A percentile compares a stretch with the other conserved stretches of the same genome.
Conservation (phyloP, 2,113 vertebrate genomes). For the Muntiacus reevesi region DNA sequence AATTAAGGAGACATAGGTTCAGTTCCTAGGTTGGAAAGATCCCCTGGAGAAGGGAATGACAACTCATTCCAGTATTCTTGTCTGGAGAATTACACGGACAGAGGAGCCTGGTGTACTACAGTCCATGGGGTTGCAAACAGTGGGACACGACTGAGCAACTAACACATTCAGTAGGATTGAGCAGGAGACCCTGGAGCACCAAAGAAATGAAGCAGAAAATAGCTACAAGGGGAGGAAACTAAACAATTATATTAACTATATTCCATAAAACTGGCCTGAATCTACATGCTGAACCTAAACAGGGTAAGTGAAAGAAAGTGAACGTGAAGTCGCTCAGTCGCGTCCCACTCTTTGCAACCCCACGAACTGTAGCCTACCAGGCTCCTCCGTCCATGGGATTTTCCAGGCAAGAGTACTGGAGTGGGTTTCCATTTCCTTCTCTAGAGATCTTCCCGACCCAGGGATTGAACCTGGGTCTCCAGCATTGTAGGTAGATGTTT, state of each 20-base stretch:
- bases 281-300: neutral
- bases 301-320: neutral
- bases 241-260: neutral
- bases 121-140: neutral
- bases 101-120: neutral
- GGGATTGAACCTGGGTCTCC: neutral
- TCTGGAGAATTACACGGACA: neutral
- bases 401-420: neutral
- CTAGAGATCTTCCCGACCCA: neutral
- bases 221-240: neutral
- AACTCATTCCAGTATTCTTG: neutral
- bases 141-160: neutral
- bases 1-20: neutral
- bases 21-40: neutral
- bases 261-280: neutral
- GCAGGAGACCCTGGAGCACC: neutral
- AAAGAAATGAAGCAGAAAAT: neutral
- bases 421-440: neutral
- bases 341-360: neutral
- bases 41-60: neutral
- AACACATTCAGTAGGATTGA: neutral
- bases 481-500: neutral
- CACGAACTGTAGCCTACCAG: neutral
- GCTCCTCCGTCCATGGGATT: neutral
- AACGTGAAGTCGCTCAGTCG: fast-evolving